A percentile compares a stretch with the other conserved stretches of the same genome.
Evolutionary conservation across 1,140 invertebrate species (phyloP).

Genomic region (Bombus vancouverensis): DNA sequence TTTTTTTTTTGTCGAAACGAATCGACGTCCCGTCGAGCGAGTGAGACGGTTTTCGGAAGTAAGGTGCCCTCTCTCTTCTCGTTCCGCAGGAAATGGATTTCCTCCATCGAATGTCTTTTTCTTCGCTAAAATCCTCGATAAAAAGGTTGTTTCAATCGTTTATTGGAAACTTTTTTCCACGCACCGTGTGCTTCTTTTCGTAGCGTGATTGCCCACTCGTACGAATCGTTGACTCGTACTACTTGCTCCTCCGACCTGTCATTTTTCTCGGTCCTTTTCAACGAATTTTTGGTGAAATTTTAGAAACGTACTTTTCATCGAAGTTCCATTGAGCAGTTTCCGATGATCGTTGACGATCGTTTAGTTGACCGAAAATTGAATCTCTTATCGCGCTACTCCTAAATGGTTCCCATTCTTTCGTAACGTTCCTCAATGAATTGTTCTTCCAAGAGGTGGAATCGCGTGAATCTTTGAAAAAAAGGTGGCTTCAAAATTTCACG

Average conservation of each 20-base stretch:
- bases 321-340: background rate
- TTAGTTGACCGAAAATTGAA: background rate
- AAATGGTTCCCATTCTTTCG: background rate
- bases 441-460: background rate
- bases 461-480: background rate
- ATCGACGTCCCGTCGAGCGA: conserved; percentile 2
- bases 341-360: no score
- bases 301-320: no score
- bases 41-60: background rate
- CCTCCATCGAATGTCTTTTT: conserved; percentile 15
- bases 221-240: conserved; percentile 20
- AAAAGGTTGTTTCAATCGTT: background rate
- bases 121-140: background rate
- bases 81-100: conserved; percentile 34
- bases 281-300: background rate
- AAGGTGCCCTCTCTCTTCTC: background rate
- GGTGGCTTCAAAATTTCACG: background rate
- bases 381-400: no score
- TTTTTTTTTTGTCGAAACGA: background rate
- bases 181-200: background rate
- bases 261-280: no score
- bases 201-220: no score
- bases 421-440: background rate
- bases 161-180: background rate
- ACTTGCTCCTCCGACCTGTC: background rate